These are phyloP conservation scores for Nothobranchius furzeri DNA, from an alignment of 2,113 vertebrate species.

Conservation along the genomic window DNA sequence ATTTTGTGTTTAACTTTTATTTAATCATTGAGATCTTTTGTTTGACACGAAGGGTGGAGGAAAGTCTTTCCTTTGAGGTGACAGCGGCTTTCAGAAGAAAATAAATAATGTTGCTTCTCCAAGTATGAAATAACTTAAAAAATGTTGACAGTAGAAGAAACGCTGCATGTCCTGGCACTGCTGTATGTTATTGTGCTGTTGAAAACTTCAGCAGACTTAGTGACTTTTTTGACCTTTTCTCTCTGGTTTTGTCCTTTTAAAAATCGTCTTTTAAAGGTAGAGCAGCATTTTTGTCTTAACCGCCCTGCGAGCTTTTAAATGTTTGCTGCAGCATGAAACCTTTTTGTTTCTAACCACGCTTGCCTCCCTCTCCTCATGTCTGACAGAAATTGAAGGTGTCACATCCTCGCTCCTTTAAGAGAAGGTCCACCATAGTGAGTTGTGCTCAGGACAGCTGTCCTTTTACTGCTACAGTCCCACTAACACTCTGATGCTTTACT, in stretches of 20 bases:
- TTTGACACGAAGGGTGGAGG: slow-evolving; percentile 10
- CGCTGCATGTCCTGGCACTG: slow-evolving; percentile 2
- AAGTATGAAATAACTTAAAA: slow-evolving; percentile 22
- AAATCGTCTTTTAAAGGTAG: background rate
- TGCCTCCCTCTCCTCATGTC: slow-evolving; percentile 52
- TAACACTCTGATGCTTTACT: slow-evolving; percentile 20
- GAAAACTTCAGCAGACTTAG: slow-evolving; percentile 6
- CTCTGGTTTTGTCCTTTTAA: background rate
- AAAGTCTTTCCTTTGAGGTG: slow-evolving; percentile 19
- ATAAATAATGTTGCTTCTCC: slow-evolving; percentile 22
- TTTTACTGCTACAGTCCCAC: slow-evolving; percentile 35
- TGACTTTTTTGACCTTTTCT: slow-evolving; percentile 19
- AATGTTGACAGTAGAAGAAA: background rate
- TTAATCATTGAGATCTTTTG: slow-evolving; percentile 9
- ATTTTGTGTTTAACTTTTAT: slow-evolving; percentile 4
- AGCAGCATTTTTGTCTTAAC: background rate
- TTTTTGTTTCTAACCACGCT: slow-evolving; percentile 27
- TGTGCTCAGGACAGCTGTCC: slow-evolving; percentile 54
- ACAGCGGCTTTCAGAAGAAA: background rate
- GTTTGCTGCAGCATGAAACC: background rate
- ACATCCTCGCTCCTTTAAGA: slow-evolving; percentile 67
- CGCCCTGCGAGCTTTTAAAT: background rate
- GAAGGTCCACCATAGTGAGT: slow-evolving; percentile 80
- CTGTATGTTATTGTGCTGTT: slow-evolving; percentile 16
- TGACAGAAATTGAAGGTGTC: slow-evolving; percentile 73